Evolutionary conservation across 2,113 vertebrate species (phyloP).

Genomic region (Zosterops borbonicus): DNA sequence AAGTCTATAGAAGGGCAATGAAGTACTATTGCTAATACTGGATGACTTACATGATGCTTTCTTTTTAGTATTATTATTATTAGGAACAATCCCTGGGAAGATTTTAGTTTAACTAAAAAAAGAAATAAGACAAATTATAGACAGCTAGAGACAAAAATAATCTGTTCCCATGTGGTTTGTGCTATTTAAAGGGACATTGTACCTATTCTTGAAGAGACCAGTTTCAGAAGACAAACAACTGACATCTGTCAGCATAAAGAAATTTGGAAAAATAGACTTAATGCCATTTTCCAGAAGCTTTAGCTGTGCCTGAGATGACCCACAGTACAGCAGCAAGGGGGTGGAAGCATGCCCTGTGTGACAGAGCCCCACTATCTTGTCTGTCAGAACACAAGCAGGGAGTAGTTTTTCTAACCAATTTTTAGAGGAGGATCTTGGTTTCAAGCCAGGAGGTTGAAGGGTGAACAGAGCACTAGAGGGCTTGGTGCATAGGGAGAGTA

Average conservation of each 20-base stretch:
- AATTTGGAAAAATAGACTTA: background rate
- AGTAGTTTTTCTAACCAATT: background rate
- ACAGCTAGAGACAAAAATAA: slow-evolving; percentile 55
- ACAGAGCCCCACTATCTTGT: background rate
- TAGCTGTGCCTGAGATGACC: background rate
- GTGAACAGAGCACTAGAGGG: background rate
- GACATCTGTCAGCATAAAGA: background rate
- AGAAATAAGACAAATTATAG: background rate
- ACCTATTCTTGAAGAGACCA: slow-evolving; percentile 22
- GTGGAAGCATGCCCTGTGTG: accelerated
- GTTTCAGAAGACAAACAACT: slow-evolving; percentile 15
- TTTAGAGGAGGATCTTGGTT: background rate
- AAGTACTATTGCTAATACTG: background rate
- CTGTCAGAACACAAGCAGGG: background rate
- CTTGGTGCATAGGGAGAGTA: background rate
- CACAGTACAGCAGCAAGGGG: background rate
- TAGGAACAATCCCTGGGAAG: slow-evolving; percentile 60
- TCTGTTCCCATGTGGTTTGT: background rate
- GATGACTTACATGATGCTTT: background rate
- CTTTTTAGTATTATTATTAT: slow-evolving; percentile 48
- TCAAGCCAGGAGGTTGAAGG: background rate
- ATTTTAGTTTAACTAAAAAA: slow-evolving; percentile 27
- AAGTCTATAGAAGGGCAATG: background rate
- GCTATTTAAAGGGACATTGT: slow-evolving; percentile 44
- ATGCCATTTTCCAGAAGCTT: background rate